These are phyloP conservation scores for Accipiter cooperii DNA, from an alignment of 2,113 vertebrate genomes.

Conservation along the genomic window DNA sequence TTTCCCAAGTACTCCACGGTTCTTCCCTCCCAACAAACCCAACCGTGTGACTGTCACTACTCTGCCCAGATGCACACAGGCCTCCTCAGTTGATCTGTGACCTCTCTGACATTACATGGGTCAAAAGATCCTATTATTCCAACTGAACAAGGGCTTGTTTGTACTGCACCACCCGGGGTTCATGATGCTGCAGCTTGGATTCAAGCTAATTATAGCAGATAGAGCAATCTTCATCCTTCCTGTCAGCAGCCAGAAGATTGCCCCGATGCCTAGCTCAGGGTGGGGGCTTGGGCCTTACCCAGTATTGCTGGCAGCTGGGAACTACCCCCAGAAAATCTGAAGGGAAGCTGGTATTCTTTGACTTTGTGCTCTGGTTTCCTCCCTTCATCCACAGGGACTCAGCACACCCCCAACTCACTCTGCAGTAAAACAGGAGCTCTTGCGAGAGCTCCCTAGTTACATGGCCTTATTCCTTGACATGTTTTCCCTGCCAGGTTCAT, in stretches of 20 bases:
- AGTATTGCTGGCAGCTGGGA: background rate
- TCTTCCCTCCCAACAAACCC: background rate
- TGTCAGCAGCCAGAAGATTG: background rate
- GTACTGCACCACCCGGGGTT: background rate
- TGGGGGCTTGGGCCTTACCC: rapidly evolving
- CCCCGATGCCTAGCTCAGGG: background rate
- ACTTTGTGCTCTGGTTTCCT: background rate
- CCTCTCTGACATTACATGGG: background rate
- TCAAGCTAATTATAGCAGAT: background rate
- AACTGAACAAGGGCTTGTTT: background rate
- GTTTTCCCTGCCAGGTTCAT: background rate
- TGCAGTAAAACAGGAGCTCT: background rate
- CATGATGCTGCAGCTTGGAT: background rate
- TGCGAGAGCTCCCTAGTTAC: background rate
- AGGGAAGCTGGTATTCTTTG: background rate
- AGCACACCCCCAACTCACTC: background rate
- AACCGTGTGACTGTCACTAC: background rate
- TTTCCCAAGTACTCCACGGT: rapidly evolving
- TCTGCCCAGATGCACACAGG: background rate
- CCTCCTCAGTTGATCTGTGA: background rate
- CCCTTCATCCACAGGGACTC: background rate
- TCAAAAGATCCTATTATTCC: background rate
- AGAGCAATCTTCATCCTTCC: background rate
- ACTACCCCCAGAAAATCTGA: background rate
- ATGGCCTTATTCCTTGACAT: background rate